Percentiles rank a stretch among this genome's conserved stretches.
phyloP scores from a whole-genome alignment of 2,113 vertebrate genomes.

The Galemys pyrenaicus region DNA sequence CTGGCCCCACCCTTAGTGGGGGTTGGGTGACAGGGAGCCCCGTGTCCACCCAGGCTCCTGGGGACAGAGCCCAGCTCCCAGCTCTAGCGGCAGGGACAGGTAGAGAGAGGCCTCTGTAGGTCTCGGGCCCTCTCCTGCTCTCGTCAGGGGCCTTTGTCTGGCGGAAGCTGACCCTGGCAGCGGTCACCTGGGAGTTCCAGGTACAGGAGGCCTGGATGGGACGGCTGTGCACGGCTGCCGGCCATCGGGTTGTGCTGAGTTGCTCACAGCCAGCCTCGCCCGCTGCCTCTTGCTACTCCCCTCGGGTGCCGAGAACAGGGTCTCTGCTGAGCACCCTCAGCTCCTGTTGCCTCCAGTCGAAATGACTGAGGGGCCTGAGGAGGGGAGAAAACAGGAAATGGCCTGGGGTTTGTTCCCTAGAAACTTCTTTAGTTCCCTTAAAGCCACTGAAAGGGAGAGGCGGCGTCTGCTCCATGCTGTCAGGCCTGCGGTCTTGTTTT shows the following conservation, averaged over 20 bases:
- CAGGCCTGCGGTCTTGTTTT: background rate
- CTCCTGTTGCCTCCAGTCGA: background rate
- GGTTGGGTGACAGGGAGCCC: fast-evolving
- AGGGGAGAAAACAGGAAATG: background rate
- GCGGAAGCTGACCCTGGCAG: background rate
- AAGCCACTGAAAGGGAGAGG: background rate
- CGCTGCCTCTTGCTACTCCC: background rate
- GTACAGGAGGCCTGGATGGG: background rate
- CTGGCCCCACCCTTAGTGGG: background rate
- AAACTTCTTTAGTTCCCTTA: background rate
- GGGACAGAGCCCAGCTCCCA: background rate
- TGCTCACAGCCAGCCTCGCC: no score
- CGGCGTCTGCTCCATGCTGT: no score
- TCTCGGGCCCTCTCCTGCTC: no score
- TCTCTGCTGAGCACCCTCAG: fast-evolving
- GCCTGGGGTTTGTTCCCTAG: background rate
- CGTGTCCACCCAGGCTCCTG: no score
- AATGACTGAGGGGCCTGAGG: background rate
- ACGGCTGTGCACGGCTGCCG: no score
- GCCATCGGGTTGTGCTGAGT: no score
- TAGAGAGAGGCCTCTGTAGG: background rate
- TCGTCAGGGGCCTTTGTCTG: background rate
- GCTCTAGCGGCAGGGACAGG: background rate
- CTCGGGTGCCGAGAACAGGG: fast-evolving
- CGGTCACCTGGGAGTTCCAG: background rate